Percentiles rank a stretch among this genome's conserved stretches.
Evolutionary conservation across 2,888 invertebrate genomes (phyloP).

Genomic region (Desoria tigrina): DNA sequence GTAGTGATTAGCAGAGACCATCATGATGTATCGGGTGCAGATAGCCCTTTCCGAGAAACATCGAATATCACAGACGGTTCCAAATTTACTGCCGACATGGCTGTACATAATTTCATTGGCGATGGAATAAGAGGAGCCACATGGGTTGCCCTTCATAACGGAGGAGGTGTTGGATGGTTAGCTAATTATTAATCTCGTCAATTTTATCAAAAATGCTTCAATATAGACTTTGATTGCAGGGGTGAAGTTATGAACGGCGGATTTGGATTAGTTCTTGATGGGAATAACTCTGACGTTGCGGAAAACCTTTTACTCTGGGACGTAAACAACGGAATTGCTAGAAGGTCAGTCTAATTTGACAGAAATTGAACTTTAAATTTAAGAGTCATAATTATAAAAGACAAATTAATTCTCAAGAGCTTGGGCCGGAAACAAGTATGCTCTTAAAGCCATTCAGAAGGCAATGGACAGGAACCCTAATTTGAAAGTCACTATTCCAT

Average conservation of each 20-base stretch:
- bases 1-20: slow-evolving; percentile 66
- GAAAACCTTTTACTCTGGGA: slow-evolving; percentile 63
- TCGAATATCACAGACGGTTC: slow-evolving; percentile 67
- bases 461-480: slow-evolving; percentile 59
- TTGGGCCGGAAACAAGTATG: slow-evolving; percentile 64
- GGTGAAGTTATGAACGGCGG: slow-evolving; percentile 68
- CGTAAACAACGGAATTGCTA: slow-evolving; percentile 64
- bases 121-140: slow-evolving; percentile 65
- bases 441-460: slow-evolving; percentile 60
- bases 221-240: slow-evolving; percentile 55
- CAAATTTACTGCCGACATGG: slow-evolving; percentile 65
- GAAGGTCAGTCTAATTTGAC: slow-evolving; percentile 52
- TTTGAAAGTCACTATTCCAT: slow-evolving; percentile 62
- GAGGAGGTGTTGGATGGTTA: slow-evolving; percentile 63
- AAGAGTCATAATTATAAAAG: too few species aligned
- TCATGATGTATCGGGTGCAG: slow-evolving; percentile 66
- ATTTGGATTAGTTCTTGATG: slow-evolving; percentile 66
- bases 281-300: slow-evolving; percentile 60
- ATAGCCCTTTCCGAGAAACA: slow-evolving; percentile 66
- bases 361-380: neutral
- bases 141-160: slow-evolving; percentile 65
- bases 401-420: slow-evolving; percentile 56
- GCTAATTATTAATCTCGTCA: too few species aligned
- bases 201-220: neutral
- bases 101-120: slow-evolving; percentile 65